Base-by-base conservation (phyloP, 1,140 invertebrate species). In the Calephelis nemesis region DNA sequence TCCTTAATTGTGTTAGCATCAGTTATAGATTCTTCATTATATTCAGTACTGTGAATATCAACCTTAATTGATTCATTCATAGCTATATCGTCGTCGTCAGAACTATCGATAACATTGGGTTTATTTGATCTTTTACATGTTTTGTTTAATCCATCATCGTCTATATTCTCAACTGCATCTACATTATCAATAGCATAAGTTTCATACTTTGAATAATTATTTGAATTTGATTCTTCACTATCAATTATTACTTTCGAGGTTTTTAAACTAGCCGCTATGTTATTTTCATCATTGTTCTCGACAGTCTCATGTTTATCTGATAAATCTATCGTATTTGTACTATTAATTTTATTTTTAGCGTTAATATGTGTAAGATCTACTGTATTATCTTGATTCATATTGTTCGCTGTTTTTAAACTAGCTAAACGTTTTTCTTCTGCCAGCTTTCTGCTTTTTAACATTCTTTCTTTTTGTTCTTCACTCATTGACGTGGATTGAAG, bases 371-470 rank as follows among this genome's bases (percentile, higher is more conserved):
- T 65, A 7, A 64, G 15, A 13, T 64, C 63, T 64, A 30, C 12
- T 47, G 13, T 64, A 13, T 47, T 30, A 64, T 30, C 47, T 10
- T 64, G 45, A 49, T 13, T 39, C 47, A 15, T 39, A 19, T 42
- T 45, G 63, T 40, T 12, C 5, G 11, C 39, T n/a, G 49, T 42
- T 71, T 82, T 82, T 10, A 89, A 70, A 71, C 77, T 80, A 45
- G 85, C 83, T 13, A 86, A 74, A 71, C 90, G 75, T 67, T 82
- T 82, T 75, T 92, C 86, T 85, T 92, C 90, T 6, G 92, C 92
- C 42, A 92, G 62, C 77, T 76, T 79, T 70, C 85, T 78, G 74
- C 87, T 92, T 74, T 79, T 78, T 0, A 92, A 63, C 85, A 92
- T 92, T 71, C 90, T 83, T 69, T 88, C 84, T 68, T 77, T 78